Conservation (phyloP, 2,113 vertebrate species). For the Caranx ignobilis region DNA sequence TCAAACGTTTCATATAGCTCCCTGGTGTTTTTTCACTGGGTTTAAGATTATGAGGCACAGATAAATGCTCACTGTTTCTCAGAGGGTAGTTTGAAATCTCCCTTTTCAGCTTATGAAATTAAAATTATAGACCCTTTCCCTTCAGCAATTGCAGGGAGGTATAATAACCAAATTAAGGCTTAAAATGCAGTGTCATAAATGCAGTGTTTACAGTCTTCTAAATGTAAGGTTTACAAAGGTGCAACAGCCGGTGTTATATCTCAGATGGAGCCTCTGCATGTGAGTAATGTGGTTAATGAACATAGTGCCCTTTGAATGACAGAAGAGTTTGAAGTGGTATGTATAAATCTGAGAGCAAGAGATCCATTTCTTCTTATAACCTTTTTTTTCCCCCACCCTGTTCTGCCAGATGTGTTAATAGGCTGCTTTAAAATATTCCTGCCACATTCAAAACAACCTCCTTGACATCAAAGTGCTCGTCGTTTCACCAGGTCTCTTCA, state of each 20-base stretch:
- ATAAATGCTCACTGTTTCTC: slow-evolving; percentile 27
- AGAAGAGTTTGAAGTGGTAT: slow-evolving; percentile 45
- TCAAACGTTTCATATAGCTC: not conserved
- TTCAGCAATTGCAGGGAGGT: slow-evolving; percentile 27
- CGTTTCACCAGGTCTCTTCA: slow-evolving; percentile 63
- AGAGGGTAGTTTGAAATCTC: slow-evolving; percentile 25
- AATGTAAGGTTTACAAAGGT: slow-evolving; percentile 40
- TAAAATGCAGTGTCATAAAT: slow-evolving; percentile 53
- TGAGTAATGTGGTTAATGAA: slow-evolving; percentile 41
- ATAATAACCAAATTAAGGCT: slow-evolving; percentile 54
- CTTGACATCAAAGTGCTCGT: slow-evolving; percentile 73
- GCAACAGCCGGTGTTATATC: slow-evolving; percentile 36
- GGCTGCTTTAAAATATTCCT: slow-evolving; percentile 68
- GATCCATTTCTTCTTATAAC: slow-evolving; percentile 39
- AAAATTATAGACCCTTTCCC: slow-evolving; percentile 47
- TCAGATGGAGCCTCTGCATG: slow-evolving; percentile 45
- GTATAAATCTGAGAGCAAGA: slow-evolving; percentile 35
- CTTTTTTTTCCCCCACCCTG: slow-evolving; percentile 6
- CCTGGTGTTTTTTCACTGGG: not conserved
- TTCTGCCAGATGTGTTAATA: slow-evolving; percentile 47
- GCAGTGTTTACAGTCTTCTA: slow-evolving; percentile 58
- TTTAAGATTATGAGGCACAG: slow-evolving; percentile 11
- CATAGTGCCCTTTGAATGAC: slow-evolving; percentile 39
- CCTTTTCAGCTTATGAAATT: slow-evolving; percentile 46
- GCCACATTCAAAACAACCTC: slow-evolving; percentile 72